phyloP scores from a whole-genome alignment of 2,113 vertebrate genomes.

The Crypturellus undulatus region DNA sequence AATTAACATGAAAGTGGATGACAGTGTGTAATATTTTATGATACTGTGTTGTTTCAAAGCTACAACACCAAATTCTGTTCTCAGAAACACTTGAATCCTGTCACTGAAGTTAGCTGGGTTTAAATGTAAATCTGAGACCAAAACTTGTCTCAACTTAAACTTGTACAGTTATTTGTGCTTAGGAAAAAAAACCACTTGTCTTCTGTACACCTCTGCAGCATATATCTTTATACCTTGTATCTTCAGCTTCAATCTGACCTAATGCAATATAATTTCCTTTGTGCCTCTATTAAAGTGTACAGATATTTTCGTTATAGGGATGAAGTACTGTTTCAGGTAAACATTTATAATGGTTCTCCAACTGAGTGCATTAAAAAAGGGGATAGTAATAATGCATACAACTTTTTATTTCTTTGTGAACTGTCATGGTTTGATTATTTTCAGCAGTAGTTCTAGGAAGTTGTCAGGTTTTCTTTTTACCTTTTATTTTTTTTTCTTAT shows the following conservation, averaged over 20 bases:
- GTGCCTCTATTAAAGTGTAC: background rate
- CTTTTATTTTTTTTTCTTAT: background rate
- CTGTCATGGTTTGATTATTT: constrained; percentile 74
- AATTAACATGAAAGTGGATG: constrained; percentile 38
- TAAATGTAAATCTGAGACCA: background rate
- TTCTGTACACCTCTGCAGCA: background rate
- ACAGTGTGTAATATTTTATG: background rate
- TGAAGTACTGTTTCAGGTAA: background rate
- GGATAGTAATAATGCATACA: constrained; percentile 76
- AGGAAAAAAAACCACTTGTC: background rate
- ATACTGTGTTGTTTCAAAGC: background rate
- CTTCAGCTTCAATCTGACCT: background rate
- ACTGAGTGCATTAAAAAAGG: constrained; percentile 83
- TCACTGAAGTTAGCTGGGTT: background rate
- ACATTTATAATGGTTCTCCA: constrained; percentile 19
- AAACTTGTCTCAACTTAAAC: background rate
- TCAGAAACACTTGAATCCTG: background rate
- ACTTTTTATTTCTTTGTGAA: constrained; percentile 78
- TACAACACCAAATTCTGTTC: constrained; percentile 17
- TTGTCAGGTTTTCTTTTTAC: background rate
- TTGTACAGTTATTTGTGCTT: background rate
- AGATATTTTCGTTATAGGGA: background rate
- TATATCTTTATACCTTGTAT: background rate
- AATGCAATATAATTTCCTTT: background rate
- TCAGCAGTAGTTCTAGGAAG: constrained; percentile 56